phyloP scores from a whole-genome alignment of 1,140 invertebrate species.

The Rhopalosiphum padi region DNA sequence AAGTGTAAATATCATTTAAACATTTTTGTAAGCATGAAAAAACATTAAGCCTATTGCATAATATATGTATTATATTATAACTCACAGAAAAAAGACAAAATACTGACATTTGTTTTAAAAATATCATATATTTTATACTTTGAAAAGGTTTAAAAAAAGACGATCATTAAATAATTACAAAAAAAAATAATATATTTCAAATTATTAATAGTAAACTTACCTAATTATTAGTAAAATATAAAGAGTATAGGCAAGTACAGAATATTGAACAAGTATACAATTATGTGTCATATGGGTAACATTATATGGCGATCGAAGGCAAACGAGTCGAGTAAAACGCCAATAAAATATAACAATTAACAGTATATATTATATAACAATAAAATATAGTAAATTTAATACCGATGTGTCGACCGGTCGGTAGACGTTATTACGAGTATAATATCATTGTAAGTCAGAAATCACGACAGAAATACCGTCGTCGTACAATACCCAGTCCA shows the following conservation, averaged over 20 bases:
- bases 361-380: background rate
- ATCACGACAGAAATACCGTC: background rate
- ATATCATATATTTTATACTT: background rate
- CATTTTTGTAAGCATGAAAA: rapidly evolving
- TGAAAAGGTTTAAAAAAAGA: background rate
- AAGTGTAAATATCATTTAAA: background rate
- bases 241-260: background rate
- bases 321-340: background rate
- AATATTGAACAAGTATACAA: background rate
- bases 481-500: background rate
- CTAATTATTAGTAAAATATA: background rate
- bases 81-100: background rate
- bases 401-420: background rate
- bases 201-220: background rate
- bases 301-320: background rate
- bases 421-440: background rate
- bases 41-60: background rate
- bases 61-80: background rate
- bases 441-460: background rate
- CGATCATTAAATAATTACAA: background rate
- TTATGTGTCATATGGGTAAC: background rate
- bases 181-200: background rate
- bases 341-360: background rate
- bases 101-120: background rate
- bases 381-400: background rate